Conservation (phyloP, 2,888 invertebrate species). For the Pyrrhia umbra region DNA sequence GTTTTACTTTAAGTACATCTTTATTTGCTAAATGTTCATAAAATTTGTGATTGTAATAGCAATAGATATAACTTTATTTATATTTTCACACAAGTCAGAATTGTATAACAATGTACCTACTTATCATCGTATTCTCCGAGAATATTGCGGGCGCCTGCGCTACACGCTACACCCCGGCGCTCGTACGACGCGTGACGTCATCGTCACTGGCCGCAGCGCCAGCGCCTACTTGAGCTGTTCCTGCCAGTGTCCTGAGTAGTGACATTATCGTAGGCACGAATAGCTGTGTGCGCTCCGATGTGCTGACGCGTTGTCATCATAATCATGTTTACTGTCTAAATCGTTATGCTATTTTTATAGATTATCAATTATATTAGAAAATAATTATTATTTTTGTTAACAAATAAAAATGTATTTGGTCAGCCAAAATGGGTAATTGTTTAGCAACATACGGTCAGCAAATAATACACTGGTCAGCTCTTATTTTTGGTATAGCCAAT, state of each 20-base stretch:
- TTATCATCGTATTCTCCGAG: background rate
- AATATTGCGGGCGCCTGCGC: background rate
- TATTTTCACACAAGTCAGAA: conserved; percentile 4
- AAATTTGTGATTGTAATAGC: conserved; percentile 58
- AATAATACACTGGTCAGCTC: too few species aligned
- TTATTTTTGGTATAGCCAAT: too few species aligned
- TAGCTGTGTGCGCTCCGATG: conserved; percentile 5
- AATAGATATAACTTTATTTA: conserved; percentile 18
- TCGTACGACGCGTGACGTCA: too few species aligned
- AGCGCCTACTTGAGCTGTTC: conserved; percentile 41
- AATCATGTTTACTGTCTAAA: conserved; percentile 16
- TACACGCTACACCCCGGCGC: background rate
- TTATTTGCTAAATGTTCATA: conserved; percentile 66
- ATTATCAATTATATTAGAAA: too few species aligned
- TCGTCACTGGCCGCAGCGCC: too few species aligned
- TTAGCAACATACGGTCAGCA: too few species aligned
- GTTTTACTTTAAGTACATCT: conserved; percentile 59
- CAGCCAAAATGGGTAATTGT: too few species aligned
- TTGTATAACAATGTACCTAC: background rate
- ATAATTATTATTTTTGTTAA: too few species aligned
- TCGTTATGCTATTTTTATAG: conserved; percentile 24
- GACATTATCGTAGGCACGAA: background rate
- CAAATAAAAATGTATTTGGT: too few species aligned
- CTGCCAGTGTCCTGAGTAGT: conserved; percentile 30
- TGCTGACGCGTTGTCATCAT: conserved; percentile 3